Evolutionary conservation across 2,113 vertebrate species (phyloP).

Genomic region (Muscicapa adusta): DNA sequence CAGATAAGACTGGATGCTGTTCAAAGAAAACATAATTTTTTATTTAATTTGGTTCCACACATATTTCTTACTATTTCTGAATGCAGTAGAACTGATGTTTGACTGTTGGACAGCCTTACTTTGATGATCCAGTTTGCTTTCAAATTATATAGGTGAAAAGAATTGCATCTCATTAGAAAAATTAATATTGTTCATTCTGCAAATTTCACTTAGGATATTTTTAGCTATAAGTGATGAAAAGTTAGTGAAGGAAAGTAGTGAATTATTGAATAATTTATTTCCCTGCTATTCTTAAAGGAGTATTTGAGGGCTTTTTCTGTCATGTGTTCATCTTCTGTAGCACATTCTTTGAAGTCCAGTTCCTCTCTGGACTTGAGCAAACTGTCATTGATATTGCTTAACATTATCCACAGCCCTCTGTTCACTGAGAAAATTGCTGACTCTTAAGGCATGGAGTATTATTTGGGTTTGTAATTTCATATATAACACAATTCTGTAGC

Average conservation of each 20-base stretch:
- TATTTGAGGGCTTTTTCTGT: neutral
- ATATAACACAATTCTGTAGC: neutral
- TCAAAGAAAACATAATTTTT: neutral
- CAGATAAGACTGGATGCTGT: neutral
- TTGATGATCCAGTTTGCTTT: neutral
- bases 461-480: neutral
- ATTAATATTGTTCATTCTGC: neutral
- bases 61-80: neutral
- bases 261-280: neutral
- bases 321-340: neutral
- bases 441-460: neutral
- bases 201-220: neutral
- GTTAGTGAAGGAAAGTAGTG: neutral
- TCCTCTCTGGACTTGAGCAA: neutral
- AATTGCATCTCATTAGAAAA: neutral
- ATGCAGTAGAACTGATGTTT: neutral
- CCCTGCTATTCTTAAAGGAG: neutral
- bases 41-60: neutral
- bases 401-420: neutral
- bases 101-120: neutral
- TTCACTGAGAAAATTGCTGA: neutral
- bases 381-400: neutral
- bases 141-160: neutral
- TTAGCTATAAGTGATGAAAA: neutral
- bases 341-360: neutral